Conservation (phyloP, 2,888 invertebrate genomes). For the Nephrotoma flavescens region DNA sequence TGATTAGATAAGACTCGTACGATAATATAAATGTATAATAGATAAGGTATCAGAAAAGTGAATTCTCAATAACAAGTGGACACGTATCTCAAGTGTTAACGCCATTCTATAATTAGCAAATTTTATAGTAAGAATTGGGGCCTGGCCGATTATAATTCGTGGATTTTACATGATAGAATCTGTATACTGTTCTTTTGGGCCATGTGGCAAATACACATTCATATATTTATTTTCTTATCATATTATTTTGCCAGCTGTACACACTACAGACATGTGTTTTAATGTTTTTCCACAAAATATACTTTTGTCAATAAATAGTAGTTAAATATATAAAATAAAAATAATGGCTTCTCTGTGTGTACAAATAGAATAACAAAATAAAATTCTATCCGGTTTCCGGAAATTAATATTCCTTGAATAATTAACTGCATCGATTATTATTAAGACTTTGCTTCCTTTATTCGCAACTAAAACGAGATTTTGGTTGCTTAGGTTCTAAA, state of each 20-base stretch:
- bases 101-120: background rate
- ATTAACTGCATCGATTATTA: background rate
- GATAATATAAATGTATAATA: background rate
- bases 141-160: no score
- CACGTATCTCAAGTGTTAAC: background rate
- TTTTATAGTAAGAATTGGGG: background rate
- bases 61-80: background rate
- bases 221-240: background rate
- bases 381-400: background rate
- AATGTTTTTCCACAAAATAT: background rate
- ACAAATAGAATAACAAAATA: background rate
- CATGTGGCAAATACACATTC: no score
- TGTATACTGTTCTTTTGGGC: no score
- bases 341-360: background rate
- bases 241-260: background rate
- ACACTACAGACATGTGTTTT: background rate
- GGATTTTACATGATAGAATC: no score
- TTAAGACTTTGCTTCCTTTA: background rate
- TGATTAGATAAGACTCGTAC: background rate
- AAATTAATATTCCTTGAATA: background rate
- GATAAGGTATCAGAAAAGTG: background rate
- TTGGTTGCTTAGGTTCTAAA: no score
- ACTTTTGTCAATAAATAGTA: background rate
- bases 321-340: background rate
- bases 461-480: background rate